Evolutionary conservation across 1,140 invertebrate species (phyloP), one percentile per base, ranked within the genome.

Genomic region (Planococcus citri): DNA sequence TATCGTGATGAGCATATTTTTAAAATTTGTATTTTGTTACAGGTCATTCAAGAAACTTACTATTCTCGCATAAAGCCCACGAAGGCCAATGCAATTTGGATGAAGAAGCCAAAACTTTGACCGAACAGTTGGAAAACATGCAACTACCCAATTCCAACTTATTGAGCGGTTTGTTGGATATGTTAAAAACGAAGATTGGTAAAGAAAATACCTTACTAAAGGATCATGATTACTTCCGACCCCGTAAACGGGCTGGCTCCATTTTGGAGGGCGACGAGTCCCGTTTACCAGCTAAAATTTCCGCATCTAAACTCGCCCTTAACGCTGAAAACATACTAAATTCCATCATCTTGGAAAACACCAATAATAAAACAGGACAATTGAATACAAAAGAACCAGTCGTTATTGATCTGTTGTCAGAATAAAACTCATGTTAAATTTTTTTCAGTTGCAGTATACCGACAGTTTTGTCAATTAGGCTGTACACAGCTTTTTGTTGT

Each of bases 51-150:
- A 22, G 60, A 14, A 64, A 64, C 17, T 27, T 64, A 25, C 25
- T 64, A 17, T 64, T 64, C 22, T 64, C 60, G 25, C 60, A 64
- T 17, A 64, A 64, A 21, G 60, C 60, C 10, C 60, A 64, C 22
- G 60, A 64, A 64, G 60, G 60, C 60, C 60, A 64, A 64, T 64
- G 60, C 60, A 64, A 64, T 64, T 25, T 64, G 10, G 60, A 64
- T 9, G 60, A 64, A 20, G 60, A 64, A 27, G 25, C 60, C 10
- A 64, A 64, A 64, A 27, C 60, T 10, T 14, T 64, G 21, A 25
- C 60, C 3, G 60, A 64, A 27, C 60, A 64, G 22, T 17, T 64
- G 60, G 22, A 64, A 64, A 64, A 64, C 9, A 64, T 64, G 60
- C 60, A 64, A 17, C 10, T 64, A 10, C 60, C 60, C 1, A 27